These are phyloP conservation scores for Megalops atlanticus DNA, from an alignment of 2,113 vertebrate genomes.

Conservation along the genomic window DNA sequence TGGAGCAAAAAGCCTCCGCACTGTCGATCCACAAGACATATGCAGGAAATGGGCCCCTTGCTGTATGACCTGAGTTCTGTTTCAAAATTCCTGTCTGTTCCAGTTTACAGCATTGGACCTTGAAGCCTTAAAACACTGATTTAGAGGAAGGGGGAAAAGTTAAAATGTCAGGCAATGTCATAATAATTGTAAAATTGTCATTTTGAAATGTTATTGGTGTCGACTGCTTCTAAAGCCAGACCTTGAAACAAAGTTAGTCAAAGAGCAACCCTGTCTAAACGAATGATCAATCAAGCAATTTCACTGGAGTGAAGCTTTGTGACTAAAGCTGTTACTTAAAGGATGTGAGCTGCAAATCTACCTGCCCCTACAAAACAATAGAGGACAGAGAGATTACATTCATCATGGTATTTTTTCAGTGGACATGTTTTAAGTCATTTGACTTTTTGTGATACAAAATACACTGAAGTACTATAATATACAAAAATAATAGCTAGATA, in stretches of 20 bases:
- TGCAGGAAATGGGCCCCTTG: background rate
- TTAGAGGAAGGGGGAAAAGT: background rate
- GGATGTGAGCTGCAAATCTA: background rate
- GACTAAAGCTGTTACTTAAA: background rate
- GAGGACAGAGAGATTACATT: background rate
- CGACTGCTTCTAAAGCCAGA: background rate
- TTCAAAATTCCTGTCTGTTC: background rate
- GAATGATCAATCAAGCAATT: slow-evolving; percentile 20
- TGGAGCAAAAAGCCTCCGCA: background rate
- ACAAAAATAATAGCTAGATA: background rate
- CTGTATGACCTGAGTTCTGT: background rate
- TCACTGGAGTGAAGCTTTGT: background rate
- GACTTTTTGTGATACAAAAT: background rate
- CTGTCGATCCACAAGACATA: background rate
- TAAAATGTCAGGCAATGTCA: slow-evolving; percentile 24
- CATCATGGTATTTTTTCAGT: background rate
- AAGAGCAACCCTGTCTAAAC: slow-evolving; percentile 17
- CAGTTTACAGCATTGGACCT: background rate
- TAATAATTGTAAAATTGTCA: slow-evolving; percentile 16
- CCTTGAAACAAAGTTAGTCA: slow-evolving; percentile 14
- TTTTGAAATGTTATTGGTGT: slow-evolving; percentile 22
- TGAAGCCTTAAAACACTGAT: background rate
- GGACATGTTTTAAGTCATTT: background rate
- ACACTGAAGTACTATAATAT: background rate
- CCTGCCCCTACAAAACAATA: background rate